Conservation (phyloP, 2,113 vertebrate species). For the Corythornis vintsioides region DNA sequence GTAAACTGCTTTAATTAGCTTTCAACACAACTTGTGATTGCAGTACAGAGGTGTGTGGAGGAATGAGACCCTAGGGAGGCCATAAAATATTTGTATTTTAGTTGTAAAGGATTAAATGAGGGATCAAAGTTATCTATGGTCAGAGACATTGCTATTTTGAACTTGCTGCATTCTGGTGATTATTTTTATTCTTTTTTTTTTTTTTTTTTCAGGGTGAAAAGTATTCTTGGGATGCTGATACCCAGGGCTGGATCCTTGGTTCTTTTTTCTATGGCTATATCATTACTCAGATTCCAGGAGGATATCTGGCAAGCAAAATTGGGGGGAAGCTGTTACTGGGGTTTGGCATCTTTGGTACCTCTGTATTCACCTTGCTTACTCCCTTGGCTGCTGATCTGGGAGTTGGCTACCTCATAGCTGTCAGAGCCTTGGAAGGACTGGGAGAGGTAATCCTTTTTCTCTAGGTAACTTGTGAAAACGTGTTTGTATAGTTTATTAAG, state of each 20-base stretch:
- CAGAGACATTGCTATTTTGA: background rate
- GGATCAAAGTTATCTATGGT: background rate
- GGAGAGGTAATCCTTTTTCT: conserved; percentile 84
- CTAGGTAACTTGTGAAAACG: background rate
- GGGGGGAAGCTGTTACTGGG: conserved; percentile 92
- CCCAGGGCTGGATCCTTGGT: conserved; percentile 96
- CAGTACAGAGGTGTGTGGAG: background rate
- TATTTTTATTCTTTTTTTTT: background rate
- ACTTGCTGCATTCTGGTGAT: background rate
- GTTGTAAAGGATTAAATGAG: background rate
- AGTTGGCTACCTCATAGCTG: conserved; percentile 84
- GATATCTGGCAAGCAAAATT: conserved; percentile 87
- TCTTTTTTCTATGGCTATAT: conserved; percentile 99
- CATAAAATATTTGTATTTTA: background rate
- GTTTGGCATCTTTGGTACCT: conserved; percentile 86
- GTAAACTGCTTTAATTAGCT: background rate
- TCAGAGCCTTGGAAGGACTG: conserved; percentile 90
- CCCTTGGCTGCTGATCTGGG: conserved; percentile 90
- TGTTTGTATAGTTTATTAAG: background rate
- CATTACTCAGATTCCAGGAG: conserved; percentile 94
- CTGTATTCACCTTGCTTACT: conserved; percentile 90
- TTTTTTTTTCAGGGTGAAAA: conserved; percentile 81
- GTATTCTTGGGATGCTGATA: conserved; percentile 91
- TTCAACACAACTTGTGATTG: background rate
- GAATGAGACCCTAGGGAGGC: background rate